phyloP scores from a whole-genome alignment of 1,140 invertebrate species.

The Eumaeus atala region DNA sequence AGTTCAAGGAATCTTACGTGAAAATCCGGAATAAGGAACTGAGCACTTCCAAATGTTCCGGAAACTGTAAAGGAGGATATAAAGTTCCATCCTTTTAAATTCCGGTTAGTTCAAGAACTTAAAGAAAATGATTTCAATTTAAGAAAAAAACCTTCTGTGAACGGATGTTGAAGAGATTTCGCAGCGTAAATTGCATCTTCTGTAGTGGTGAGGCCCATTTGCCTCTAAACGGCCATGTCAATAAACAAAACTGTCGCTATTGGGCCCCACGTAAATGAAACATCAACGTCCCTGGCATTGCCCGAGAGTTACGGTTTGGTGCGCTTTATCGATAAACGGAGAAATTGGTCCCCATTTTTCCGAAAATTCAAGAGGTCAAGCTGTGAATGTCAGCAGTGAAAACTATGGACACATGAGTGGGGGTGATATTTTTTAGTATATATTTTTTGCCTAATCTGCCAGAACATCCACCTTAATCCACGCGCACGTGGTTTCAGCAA shows the following conservation, averaged over 20 bases:
- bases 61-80: background rate
- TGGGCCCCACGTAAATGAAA: conserved; percentile 13
- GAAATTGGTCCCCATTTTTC: no score
- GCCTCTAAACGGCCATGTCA: conserved; percentile 13
- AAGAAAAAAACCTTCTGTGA: conserved; percentile 17
- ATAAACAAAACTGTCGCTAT: conserved; percentile 20
- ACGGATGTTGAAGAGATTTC: conserved; percentile 21
- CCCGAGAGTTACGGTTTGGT: conserved; percentile 2
- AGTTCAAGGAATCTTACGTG: conserved; percentile 19
- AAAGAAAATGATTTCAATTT: conserved; percentile 14
- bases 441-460: no score
- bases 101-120: conserved; percentile 17
- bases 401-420: no score
- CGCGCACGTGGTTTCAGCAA: background rate
- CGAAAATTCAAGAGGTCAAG: no score
- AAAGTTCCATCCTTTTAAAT: conserved; percentile 9
- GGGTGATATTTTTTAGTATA: no score
- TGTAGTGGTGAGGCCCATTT: conserved; percentile 20
- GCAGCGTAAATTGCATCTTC: conserved; percentile 20
- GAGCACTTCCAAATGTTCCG: conserved; percentile 3
- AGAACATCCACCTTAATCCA: no score
- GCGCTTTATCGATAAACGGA: background rate
- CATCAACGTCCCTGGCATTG: background rate
- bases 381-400: no score
- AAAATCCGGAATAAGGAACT: conserved; percentile 12